These are phyloP conservation scores for Cavia aperea DNA, from an alignment of 2,113 vertebrate genomes.

Conservation along the genomic window DNA sequence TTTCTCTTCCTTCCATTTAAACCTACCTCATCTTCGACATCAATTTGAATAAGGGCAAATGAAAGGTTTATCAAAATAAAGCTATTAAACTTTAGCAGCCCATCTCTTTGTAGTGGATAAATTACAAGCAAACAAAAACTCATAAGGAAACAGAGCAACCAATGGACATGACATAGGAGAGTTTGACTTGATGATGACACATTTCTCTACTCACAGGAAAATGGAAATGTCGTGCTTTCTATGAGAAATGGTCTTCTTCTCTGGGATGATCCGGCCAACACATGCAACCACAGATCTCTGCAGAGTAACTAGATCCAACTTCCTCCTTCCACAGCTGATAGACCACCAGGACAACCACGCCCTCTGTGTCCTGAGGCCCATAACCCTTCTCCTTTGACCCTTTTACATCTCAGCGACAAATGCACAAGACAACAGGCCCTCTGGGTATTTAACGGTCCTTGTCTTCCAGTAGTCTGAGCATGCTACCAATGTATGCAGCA, in stretches of 20 bases:
- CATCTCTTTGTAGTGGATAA: background rate
- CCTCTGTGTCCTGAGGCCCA: background rate
- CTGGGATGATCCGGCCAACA: background rate
- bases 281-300: background rate
- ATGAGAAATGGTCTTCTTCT: background rate
- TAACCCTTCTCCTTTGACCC: background rate
- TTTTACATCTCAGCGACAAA: background rate
- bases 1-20: background rate
- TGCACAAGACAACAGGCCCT: background rate
- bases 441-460: background rate
- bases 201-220: background rate
- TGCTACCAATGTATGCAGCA: background rate
- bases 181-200: rapidly evolving
- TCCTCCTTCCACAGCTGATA: conserved; percentile 28
- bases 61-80: background rate
- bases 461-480: background rate
- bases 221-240: background rate
- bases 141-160: background rate
- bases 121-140: background rate
- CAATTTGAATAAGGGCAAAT: background rate
- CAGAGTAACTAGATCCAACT: background rate
- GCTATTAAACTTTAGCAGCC: background rate
- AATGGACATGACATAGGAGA: background rate
- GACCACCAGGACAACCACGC: background rate
- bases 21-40: background rate